Evolutionary conservation across 2,888 invertebrate genomes (phyloP), one percentile per base, ranked within the genome.

Genomic region (Ophion obscuratus): DNA sequence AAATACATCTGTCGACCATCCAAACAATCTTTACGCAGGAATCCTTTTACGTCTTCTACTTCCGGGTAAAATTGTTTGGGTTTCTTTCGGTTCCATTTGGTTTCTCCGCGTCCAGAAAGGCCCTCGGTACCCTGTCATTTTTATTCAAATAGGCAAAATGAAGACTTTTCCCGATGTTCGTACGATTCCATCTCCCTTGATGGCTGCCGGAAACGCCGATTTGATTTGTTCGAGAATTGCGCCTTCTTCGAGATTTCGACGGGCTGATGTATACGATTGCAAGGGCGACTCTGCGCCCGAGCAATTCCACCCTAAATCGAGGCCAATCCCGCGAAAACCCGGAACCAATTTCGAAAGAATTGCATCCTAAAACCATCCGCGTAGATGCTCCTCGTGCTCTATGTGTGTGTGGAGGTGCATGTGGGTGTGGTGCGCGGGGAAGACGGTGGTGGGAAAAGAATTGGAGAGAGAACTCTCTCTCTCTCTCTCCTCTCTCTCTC

Each of bases 301-400:
- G 75, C 88, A 85, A 91, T 92, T 91, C 90, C 90, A 87, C 89
- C 88, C 89, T 88, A 91, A 91, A 91, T 91, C 89, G 92, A 90
- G 88, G 89, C 86, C 92, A 91, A 92, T 92, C 88, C 89, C 91
- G 88, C 81, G 91, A 89, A 91, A 87, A 90, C 89, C 90, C 89
- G 89, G 91, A 92, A 91, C 89, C 92, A 92, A 92, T 93, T 92
- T 91, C 89, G 89, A 88, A 92, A 92, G 92, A 92, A 93, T 92
- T 91, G 92, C 92, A 92, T 91, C 91, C 91, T 90, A 89, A 91
- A 90, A 89, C 90, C 89, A 89, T 90, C 89, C 89, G 86, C 88
- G 89, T 84, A 89, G 88, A 88, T 84, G 87, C 88, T 89, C 62
- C 80, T 53, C 53, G 53, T 2, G 24, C 24, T 24, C 24, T 24